Conservation (phyloP, 2,113 vertebrate genomes). For the Caranx ignobilis region DNA sequence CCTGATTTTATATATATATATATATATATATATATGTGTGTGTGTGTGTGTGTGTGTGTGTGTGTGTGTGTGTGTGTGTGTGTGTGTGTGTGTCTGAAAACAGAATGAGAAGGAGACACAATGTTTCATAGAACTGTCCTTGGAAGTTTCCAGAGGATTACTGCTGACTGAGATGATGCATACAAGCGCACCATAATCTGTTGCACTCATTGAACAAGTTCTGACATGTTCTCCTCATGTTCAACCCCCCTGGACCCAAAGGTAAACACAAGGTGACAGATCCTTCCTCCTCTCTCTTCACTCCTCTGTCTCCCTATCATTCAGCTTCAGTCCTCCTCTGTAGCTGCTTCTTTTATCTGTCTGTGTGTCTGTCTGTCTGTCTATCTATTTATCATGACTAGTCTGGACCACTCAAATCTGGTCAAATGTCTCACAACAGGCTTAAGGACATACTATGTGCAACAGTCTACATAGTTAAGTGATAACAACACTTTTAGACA, state of each 20-base stretch:
- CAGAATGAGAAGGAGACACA: neutral
- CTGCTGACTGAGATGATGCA: neutral
- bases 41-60: too few species aligned
- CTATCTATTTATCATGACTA: too few species aligned
- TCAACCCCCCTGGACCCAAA: constrained; percentile 13
- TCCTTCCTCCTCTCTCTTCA: neutral
- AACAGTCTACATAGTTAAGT: too few species aligned
- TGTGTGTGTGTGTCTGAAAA: too few species aligned
- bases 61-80: too few species aligned
- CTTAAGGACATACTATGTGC: too few species aligned
- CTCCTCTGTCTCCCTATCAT: neutral
- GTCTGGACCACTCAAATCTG: too few species aligned
- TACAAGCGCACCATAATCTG: neutral
- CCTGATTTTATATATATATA: too few species aligned
- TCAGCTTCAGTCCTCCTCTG: neutral
- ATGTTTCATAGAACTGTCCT: neutral
- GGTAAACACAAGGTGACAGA: constrained; percentile 22
- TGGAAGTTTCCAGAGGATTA: neutral
- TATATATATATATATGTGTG: too few species aligned
- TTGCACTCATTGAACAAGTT: constrained; percentile 40
- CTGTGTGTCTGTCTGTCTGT: too few species aligned
- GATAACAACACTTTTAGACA: too few species aligned
- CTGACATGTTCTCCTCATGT: constrained; percentile 12
- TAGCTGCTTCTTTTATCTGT: neutral
- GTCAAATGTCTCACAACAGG: too few species aligned